Percentiles rank a stretch among this genome's conserved stretches.
These are phyloP conservation scores for Dryomyza anilis DNA, from an alignment of 2,888 invertebrate species.

Conservation along the genomic window DNA sequence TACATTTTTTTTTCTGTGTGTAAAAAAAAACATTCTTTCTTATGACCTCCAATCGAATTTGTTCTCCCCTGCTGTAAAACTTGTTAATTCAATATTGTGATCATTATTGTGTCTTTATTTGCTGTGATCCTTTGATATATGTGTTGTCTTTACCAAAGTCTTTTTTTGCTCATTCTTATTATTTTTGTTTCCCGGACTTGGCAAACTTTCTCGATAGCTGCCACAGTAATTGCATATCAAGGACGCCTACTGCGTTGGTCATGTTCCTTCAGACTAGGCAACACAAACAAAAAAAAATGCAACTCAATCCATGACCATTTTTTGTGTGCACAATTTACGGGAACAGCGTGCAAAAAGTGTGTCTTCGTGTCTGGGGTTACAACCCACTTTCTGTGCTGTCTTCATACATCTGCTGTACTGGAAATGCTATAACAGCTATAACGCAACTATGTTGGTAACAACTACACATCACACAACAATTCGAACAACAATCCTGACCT, in stretches of 20 bases:
- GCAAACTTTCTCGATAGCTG: background rate
- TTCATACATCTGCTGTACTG: background rate
- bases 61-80: too few species aligned
- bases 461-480: background rate
- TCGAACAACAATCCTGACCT: constrained; percentile 1
- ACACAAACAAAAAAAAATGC: background rate
- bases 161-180: too few species aligned
- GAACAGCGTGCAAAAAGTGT: background rate
- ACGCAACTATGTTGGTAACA: background rate
- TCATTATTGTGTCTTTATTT: too few species aligned
- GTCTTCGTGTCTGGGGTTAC: constrained; percentile 5
- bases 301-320: too few species aligned
- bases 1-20: too few species aligned
- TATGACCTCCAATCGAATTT: too few species aligned
- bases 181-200: background rate
- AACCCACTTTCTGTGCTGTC: constrained; percentile 19
- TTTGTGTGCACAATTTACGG: too few species aligned
- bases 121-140: too few species aligned
- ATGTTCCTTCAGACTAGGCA: background rate
- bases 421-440: too few species aligned
- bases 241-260: constrained; percentile 1
- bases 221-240: background rate
- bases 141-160: too few species aligned
- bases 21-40: too few species aligned
- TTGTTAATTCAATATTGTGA: too few species aligned